These are phyloP conservation scores for Opisthograptis luteolata DNA, from an alignment of 2,888 invertebrate genomes.

Conservation along the genomic window DNA sequence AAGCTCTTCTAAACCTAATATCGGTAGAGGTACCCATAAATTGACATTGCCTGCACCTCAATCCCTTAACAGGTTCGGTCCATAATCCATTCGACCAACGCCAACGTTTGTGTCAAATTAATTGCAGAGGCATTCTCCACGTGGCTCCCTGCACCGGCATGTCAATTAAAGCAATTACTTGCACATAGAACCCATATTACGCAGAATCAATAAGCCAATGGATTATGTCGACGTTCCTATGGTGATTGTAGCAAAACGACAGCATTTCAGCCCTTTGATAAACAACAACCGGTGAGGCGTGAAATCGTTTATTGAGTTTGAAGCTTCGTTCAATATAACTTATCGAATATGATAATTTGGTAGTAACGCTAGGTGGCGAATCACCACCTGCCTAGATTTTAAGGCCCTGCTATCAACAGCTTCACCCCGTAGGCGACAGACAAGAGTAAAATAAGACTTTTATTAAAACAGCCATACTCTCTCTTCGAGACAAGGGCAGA, in stretches of 20 bases:
- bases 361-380: no score
- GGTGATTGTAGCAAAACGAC: neutral
- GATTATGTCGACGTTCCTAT: slow-evolving; percentile 50
- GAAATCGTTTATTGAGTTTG: no score
- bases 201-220: slow-evolving; percentile 53
- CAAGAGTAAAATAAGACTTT: no score
- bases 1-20: no score
- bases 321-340: no score
- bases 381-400: no score
- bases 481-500: no score
- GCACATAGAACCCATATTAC: slow-evolving; percentile 47
- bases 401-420: no score
- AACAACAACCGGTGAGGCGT: no score
- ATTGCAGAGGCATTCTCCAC: slow-evolving; percentile 74
- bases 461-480: no score
- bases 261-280: neutral
- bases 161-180: slow-evolving; percentile 79
- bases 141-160: slow-evolving; percentile 60
- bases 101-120: slow-evolving; percentile 70
- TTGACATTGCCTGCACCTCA: slow-evolving; percentile 37
- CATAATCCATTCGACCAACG: slow-evolving; percentile 60
- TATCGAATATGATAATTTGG: no score
- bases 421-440: no score
- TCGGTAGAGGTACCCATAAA: neutral
- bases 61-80: slow-evolving; percentile 41